Evolutionary conservation across 2,888 invertebrate species (phyloP).

Genomic region (Ceraclea dissimilis): DNA sequence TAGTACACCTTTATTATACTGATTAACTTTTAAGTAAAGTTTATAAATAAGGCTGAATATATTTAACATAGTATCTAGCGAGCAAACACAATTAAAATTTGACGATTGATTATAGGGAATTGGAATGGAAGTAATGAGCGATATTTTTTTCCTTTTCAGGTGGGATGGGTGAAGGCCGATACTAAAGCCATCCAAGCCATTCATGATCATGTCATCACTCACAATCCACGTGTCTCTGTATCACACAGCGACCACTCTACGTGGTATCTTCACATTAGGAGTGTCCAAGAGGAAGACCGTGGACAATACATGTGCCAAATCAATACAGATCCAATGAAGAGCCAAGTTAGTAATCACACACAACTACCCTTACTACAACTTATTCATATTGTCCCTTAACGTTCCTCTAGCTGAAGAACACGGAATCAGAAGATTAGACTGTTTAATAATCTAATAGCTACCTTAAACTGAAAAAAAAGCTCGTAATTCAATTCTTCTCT

Average conservation of each 20-base stretch:
- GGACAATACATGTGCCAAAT: slow-evolving; percentile 85
- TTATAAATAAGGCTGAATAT: no score
- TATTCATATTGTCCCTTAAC: background rate
- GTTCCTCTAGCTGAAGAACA: background rate
- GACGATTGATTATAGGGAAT: no score
- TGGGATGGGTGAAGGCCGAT: slow-evolving; percentile 80
- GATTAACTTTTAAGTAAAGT: no score
- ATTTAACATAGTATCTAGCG: no score
- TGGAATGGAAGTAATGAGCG: no score
- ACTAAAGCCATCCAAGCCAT: slow-evolving; percentile 80
- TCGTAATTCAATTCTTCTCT: no score
- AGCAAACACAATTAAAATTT: no score
- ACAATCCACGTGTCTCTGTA: slow-evolving; percentile 71
- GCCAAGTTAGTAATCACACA: slow-evolving; percentile 61
- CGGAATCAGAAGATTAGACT: background rate
- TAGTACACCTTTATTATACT: no score
- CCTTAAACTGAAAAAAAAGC: no score
- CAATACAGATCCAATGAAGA: slow-evolving; percentile 84
- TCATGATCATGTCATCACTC: slow-evolving; percentile 80
- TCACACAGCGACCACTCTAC: slow-evolving; percentile 70
- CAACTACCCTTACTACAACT: background rate
- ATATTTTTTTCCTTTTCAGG: slow-evolving; percentile 43
- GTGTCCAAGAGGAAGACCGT: slow-evolving; percentile 69
- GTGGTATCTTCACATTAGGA: slow-evolving; percentile 77
- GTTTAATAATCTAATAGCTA: no score